Evolutionary conservation across 2,797 vertebrate species (phyloP).

Genomic region (Picus viridis): DNA sequence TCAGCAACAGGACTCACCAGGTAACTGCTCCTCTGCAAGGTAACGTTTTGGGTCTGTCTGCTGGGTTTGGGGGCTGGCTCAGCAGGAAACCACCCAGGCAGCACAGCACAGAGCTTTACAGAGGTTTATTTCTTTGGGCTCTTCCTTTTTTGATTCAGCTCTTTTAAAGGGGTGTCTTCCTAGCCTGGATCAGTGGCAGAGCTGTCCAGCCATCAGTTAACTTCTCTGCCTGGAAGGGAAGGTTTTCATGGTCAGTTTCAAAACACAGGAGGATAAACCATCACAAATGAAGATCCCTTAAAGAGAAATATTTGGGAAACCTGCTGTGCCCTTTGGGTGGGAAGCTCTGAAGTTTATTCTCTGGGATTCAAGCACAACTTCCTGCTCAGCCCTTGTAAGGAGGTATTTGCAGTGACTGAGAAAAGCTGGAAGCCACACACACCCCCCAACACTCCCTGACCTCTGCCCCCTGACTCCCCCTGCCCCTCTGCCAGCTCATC

Average conservation of each 20-base stretch:
- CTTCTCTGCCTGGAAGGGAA: background rate
- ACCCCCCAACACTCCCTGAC: background rate
- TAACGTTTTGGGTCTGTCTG: background rate
- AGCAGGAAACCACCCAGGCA: background rate
- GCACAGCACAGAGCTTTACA: background rate
- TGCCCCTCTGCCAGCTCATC: accelerated
- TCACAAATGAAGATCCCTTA: background rate
- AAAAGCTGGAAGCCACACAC: background rate
- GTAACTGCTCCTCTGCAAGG: constrained; percentile 61
- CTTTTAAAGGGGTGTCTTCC: background rate
- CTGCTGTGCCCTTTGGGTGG: background rate
- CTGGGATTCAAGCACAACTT: background rate
- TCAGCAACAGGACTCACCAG: constrained; percentile 40
- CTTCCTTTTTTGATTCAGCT: background rate
- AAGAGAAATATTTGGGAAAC: background rate
- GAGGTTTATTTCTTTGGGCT: background rate
- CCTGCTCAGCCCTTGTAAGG: background rate
- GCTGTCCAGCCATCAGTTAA: background rate
- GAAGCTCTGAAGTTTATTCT: background rate
- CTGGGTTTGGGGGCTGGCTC: background rate
- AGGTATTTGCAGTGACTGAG: accelerated
- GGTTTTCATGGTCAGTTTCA: background rate
- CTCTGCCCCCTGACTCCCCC: no score
- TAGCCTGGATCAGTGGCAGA: background rate
- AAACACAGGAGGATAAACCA: background rate